Percentiles rank a stretch among this genome's conserved stretches.
phyloP scores from a whole-genome alignment of 2,797 vertebrate species.

The Tenualosa ilisha region DNA sequence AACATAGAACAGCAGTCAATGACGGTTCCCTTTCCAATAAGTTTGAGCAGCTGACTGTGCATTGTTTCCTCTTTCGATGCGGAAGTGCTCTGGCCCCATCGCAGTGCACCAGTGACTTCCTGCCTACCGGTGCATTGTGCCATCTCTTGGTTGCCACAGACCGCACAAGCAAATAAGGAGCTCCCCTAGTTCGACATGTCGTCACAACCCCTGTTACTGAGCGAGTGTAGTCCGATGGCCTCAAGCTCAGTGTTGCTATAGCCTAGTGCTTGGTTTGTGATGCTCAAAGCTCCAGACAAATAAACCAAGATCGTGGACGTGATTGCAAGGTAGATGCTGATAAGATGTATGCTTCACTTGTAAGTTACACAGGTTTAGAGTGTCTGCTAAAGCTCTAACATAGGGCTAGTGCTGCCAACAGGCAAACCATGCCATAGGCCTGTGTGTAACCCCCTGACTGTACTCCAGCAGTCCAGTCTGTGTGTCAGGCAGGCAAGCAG shows the following conservation, averaged over 20 bases:
- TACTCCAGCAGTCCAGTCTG: background rate
- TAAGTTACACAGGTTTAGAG: background rate
- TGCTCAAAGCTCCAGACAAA: background rate
- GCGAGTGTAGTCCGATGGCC: background rate
- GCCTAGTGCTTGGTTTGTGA: background rate
- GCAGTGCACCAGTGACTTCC: background rate
- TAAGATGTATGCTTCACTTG: background rate
- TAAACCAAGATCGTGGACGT: background rate
- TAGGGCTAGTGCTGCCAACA: background rate
- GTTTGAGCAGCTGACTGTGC: background rate
- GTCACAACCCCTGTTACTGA: background rate
- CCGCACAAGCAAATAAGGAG: background rate
- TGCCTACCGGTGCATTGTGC: background rate
- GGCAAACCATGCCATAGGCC: background rate
- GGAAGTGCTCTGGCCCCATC: background rate
- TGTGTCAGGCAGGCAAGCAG: slow-evolving; percentile 9
- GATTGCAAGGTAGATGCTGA: background rate
- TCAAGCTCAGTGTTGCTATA: background rate
- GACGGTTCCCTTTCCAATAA: background rate
- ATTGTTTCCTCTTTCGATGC: background rate
- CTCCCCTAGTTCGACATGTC: background rate
- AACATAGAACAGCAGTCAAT: background rate
- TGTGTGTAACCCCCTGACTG: background rate
- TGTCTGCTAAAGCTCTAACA: background rate
- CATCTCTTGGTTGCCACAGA: background rate